These are phyloP conservation scores for Halictus rubicundus DNA, from an alignment of 1,140 invertebrate species.

Conservation along the genomic window DNA sequence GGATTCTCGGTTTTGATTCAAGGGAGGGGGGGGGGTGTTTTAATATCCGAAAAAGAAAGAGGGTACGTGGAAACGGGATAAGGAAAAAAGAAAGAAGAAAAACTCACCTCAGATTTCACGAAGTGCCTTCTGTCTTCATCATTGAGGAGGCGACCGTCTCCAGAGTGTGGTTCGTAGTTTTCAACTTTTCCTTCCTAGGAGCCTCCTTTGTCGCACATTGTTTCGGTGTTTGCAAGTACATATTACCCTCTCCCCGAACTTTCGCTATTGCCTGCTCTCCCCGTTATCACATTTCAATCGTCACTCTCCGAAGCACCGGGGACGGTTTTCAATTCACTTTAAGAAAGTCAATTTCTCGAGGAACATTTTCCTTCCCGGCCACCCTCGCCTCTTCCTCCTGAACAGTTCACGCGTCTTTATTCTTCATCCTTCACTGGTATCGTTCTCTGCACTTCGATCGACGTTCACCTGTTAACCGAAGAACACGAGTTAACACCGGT, in stretches of 20 bases:
- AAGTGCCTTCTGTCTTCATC: slow-evolving; percentile 30
- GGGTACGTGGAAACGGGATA: no score
- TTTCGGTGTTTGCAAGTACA: not conserved
- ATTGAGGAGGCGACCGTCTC: slow-evolving; percentile 28
- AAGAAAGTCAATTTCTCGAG: not conserved
- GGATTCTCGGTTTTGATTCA: not conserved
- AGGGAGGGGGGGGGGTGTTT: not conserved
- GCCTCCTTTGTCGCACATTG: slow-evolving; percentile 23
- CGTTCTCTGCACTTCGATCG: not conserved
- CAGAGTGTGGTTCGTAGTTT: not conserved
- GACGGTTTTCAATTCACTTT: not conserved
- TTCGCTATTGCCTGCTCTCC: not conserved
- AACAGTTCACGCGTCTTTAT: not conserved
- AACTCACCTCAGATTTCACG: slow-evolving; percentile 42
- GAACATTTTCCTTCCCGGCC: not conserved
- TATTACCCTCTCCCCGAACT: slow-evolving; percentile 2
- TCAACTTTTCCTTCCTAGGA: slow-evolving; percentile 13
- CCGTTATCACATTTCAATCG: slow-evolving; percentile 25
- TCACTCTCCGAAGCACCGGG: not conserved
- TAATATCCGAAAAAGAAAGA: no score
- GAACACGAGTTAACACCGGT: not conserved
- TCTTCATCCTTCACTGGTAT: slow-evolving; percentile 2
- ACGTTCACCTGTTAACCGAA: not conserved
- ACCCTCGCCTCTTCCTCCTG: not conserved
- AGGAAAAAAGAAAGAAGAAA: not conserved